Conservation (phyloP, 2,113 vertebrate genomes). For the Copsychus sechellarum region DNA sequence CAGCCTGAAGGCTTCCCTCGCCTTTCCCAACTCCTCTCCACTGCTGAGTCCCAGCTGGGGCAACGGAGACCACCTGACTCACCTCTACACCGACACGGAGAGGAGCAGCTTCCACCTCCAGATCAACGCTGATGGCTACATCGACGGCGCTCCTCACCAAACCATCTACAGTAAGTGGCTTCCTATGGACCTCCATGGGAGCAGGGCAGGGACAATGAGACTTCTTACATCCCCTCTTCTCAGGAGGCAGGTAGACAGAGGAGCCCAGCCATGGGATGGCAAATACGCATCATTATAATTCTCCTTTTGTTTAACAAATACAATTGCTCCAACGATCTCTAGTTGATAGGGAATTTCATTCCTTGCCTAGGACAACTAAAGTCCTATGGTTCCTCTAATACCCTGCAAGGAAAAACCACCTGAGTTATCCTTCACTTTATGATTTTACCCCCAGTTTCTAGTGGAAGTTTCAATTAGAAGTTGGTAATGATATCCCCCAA, state of each 20-base stretch:
- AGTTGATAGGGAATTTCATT: not conserved
- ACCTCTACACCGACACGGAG: slow-evolving; percentile 77
- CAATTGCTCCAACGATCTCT: not conserved
- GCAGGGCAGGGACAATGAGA: not conserved
- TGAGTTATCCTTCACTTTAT: not conserved
- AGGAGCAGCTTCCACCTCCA: slow-evolving; percentile 89
- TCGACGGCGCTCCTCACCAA: slow-evolving; percentile 69
- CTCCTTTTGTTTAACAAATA: not conserved
- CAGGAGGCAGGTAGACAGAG: not conserved
- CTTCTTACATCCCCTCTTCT: not conserved
- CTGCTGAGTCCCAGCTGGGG: slow-evolving; percentile 85
- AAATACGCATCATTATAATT: not conserved
- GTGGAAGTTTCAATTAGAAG: not conserved
- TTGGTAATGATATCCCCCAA: not conserved
- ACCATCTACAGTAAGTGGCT: slow-evolving; percentile 82
- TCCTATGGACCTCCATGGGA: not conserved
- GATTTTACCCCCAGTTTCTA: not conserved
- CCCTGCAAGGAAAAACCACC: not conserved
- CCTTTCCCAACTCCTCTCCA: slow-evolving; percentile 69
- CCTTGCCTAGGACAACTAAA: not conserved
- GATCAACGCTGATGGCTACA: slow-evolving; percentile 74
- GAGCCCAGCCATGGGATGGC: not conserved
- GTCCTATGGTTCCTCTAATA: not conserved
- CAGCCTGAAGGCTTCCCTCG: not conserved
- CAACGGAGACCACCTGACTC: slow-evolving; percentile 74